These are phyloP conservation scores for Tetranychus truncatus DNA, from an alignment of 2,888 invertebrate genomes.

Conservation along the genomic window DNA sequence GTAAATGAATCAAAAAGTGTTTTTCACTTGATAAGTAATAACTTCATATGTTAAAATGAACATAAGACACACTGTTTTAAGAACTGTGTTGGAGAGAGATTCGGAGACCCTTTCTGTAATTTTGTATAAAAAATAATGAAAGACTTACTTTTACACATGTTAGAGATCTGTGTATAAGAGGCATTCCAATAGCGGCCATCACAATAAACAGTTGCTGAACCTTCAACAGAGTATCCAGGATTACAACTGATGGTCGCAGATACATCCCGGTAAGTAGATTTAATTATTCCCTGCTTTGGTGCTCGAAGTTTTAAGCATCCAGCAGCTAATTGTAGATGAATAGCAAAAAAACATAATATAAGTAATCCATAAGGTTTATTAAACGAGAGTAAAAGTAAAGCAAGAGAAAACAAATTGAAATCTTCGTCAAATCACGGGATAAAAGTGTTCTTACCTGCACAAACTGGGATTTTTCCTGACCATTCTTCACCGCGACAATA, in stretches of 20 bases:
- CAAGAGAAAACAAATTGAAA: neutral
- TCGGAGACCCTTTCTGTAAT: no score
- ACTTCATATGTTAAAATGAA: no score
- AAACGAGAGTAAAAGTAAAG: no score
- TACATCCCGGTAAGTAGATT: neutral
- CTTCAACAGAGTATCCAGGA: neutral
- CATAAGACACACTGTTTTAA: no score
- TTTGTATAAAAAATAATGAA: neutral
- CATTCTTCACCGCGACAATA: neutral
- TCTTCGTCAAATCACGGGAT: neutral
- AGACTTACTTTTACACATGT: neutral
- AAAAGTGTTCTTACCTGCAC: neutral
- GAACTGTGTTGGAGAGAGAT: no score
- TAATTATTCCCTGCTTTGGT: neutral
- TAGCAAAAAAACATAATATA: neutral
- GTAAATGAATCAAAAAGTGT: no score
- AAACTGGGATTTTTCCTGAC: neutral
- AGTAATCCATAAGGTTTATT: no score
- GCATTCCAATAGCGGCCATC: neutral
- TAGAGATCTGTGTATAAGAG: neutral
- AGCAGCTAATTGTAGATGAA: neutral
- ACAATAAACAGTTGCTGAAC: neutral
- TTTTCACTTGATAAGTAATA: no score
- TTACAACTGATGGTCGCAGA: neutral
- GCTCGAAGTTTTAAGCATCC: neutral